phyloP scores from a whole-genome alignment of 2,797 vertebrate species.

The Eptatretus atami region DNA sequence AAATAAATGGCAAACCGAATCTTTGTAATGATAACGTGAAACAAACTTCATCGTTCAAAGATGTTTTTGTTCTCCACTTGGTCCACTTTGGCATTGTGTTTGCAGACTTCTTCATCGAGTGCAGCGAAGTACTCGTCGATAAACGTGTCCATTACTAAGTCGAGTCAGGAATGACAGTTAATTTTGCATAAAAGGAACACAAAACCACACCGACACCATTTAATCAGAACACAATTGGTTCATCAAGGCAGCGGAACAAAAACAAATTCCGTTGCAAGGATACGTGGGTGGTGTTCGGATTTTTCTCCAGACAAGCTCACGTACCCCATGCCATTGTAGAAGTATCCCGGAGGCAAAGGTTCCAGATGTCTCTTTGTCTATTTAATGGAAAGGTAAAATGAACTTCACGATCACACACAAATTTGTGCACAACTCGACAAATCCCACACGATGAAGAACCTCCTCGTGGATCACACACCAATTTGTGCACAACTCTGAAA shows the following conservation, averaged over 20 bases:
- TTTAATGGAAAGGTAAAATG: too few species aligned
- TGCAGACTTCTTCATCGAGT: constrained; percentile 53
- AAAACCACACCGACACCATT: too few species aligned
- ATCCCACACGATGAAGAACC: too few species aligned
- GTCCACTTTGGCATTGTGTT: constrained; percentile 54
- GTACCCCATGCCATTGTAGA: constrained; percentile 62
- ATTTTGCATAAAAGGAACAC: too few species aligned
- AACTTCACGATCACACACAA: too few species aligned
- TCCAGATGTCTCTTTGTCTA: constrained; percentile 49
- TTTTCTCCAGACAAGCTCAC: constrained; percentile 75
- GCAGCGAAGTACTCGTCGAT: constrained; percentile 53
- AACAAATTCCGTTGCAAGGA: constrained; percentile 21
- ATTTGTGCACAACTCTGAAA: too few species aligned
- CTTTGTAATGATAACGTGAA: too few species aligned
- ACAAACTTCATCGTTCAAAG: constrained; percentile 24
- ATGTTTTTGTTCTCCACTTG: constrained; percentile 42
- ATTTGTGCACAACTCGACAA: too few species aligned
- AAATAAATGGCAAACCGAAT: neutral
- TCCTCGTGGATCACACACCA: too few species aligned
- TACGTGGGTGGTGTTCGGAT: constrained; percentile 53
- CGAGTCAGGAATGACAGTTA: too few species aligned
- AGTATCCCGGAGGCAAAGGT: constrained; percentile 51
- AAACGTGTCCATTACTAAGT: constrained; percentile 63
- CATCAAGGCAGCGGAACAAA: too few species aligned
- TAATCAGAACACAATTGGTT: too few species aligned